Conservation (phyloP, 1,140 invertebrate species). For the Pachypeltis micranthus region DNA sequence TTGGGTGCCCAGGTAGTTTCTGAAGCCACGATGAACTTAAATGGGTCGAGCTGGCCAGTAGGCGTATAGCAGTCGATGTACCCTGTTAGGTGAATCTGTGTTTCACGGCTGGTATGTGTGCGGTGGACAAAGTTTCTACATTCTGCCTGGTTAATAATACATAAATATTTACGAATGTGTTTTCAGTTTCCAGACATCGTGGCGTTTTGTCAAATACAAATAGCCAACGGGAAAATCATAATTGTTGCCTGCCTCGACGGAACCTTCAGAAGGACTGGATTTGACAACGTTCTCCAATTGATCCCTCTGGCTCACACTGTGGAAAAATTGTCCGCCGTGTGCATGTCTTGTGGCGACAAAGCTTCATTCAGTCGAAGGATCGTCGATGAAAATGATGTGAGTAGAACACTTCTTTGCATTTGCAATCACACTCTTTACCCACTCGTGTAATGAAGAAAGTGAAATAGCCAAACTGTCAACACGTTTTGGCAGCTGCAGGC, state of each 20-base stretch:
- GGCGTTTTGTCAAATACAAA: slow-evolving; percentile 44
- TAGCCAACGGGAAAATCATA: slow-evolving; percentile 47
- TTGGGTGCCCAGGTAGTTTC: background rate
- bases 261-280: slow-evolving; percentile 46
- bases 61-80: background rate
- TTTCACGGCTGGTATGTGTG: background rate
- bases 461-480: too few relatives aligned
- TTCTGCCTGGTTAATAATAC: background rate
- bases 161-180: background rate
- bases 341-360: slow-evolving; percentile 45
- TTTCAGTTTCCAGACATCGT: slow-evolving; percentile 42
- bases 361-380: slow-evolving; percentile 49
- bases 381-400: slow-evolving; percentile 38
- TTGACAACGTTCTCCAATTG: slow-evolving; percentile 44
- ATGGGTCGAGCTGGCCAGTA: background rate
- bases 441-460: too few relatives aligned
- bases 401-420: too few relatives aligned
- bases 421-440: too few relatives aligned
- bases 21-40: background rate
- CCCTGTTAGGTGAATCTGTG: background rate
- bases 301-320: slow-evolving; percentile 50
- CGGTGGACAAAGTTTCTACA: background rate
- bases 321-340: slow-evolving; percentile 48
- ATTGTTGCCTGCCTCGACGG: slow-evolving; percentile 53
- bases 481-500: too few relatives aligned